Percentiles rank a stretch among this genome's conserved stretches.
Conservation (phyloP, 2,113 vertebrate species). For the Cryptotis parvus region DNA sequence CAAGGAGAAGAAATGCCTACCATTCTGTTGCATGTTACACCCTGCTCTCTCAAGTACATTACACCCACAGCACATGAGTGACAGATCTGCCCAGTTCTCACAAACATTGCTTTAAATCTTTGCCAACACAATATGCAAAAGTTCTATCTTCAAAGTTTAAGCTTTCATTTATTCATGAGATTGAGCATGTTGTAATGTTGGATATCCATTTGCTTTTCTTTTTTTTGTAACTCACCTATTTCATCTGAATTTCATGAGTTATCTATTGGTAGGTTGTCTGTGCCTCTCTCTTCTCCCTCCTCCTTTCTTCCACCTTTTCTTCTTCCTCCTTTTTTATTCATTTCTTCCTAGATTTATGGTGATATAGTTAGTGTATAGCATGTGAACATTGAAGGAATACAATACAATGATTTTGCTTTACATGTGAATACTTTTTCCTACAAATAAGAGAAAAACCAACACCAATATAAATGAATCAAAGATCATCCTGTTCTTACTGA, state of each 20-base stretch:
- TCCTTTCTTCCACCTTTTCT: too few relatives aligned
- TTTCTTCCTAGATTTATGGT: not conserved
- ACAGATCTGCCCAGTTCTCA: not conserved
- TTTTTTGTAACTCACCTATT: not conserved
- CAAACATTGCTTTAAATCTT: not conserved
- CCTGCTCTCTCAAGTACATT: not conserved
- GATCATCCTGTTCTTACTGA: not conserved
- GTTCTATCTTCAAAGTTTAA: not conserved
- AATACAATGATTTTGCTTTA: not conserved
- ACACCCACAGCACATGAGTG: not conserved
- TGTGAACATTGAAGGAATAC: not conserved
- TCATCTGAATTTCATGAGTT: not conserved
- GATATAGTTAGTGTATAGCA: not conserved
- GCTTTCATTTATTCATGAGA: not conserved
- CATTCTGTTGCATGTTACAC: accelerated
- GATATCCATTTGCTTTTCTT: not conserved
- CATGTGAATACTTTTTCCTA: not conserved
- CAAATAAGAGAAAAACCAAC: conserved; percentile 22
- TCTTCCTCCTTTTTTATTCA: too few relatives aligned
- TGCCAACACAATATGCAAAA: not conserved
- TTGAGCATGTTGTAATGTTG: not conserved
- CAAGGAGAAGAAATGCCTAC: not conserved
- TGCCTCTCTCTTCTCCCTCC: not conserved
- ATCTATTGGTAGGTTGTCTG: not conserved
- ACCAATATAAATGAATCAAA: conserved; percentile 12